Evolutionary conservation across 2,113 vertebrate genomes (phyloP).

Genomic region (Camelus dromedarius): DNA sequence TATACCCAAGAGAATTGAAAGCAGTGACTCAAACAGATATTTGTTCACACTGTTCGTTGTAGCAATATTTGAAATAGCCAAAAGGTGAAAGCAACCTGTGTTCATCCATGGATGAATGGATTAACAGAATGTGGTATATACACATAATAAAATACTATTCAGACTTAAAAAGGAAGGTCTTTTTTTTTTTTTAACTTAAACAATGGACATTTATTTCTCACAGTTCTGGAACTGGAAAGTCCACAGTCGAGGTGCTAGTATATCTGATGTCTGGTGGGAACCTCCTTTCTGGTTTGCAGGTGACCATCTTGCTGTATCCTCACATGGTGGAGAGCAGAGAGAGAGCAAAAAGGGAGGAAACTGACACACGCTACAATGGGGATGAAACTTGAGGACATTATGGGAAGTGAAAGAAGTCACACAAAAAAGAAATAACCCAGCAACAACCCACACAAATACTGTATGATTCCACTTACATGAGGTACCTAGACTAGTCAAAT

Average conservation of each 20-base stretch:
- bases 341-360: not conserved
- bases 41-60: not conserved
- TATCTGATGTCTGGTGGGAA: not conserved
- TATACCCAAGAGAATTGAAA: not conserved
- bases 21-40: not conserved
- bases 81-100: not conserved
- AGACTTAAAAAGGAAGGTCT: too few species aligned
- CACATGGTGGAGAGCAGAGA: not conserved
- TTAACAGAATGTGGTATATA: not conserved
- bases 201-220: not conserved
- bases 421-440: not conserved
- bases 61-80: not conserved
- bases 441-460: not conserved
- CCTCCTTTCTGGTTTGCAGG: not conserved
- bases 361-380: not conserved
- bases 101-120: not conserved
- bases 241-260: not conserved
- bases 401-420: not conserved
- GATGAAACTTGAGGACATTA: not conserved
- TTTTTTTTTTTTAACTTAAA: not conserved
- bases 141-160: not conserved
- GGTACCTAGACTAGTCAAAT: not conserved
- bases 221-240: not conserved
- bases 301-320: not conserved
- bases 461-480: not conserved